Evolutionary conservation across 2,113 vertebrate genomes (phyloP), one percentile per base, ranked within the genome.

Genomic region (Noctilio leporinus): DNA sequence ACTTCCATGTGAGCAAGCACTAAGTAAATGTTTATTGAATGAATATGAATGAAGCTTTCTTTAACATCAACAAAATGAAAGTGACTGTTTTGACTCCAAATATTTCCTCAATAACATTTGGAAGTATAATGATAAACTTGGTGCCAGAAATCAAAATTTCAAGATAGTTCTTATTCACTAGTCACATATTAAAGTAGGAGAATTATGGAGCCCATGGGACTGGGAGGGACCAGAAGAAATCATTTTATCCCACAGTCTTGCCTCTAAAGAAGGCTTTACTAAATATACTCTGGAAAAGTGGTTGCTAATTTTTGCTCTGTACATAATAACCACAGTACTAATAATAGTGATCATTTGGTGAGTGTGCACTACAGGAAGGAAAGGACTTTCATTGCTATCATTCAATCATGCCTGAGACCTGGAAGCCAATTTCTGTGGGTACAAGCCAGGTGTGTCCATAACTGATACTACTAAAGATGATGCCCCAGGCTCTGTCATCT

Each of bases 1-100:
- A 84, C 73, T 97, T 97, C 64, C 62, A 93, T 75, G 75, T 57
- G 59, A 92, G 59, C 67, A 96, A 97, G 84, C 49, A 93, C 72
- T 94, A 91, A 92, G 89, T 28, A 55, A 89, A 80, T 82, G 94
- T 89, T 87, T 96, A 86, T 95, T 70, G 19, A 82, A 95, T 94
- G 87, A 96, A 95, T 97, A 96, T 65, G 94, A 96, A 97, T 87
- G 96, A 90, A 93, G 84, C 93, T 96, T 95, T 97, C 84, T 96
- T 96, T 97, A 96, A 97, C 98, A 96, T 97, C 92, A 97, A 91
- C 76, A 88, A 96, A 96, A 95, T 90, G 47, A 95, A 89, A 96
- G 81, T 83, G 70, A 95, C 95, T 96, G 82, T 97, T 97, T 97
- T 97, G 93, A 91, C 92, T 98, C 93, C 93, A 94, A 55, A 90